A percentile compares a stretch with the other conserved stretches of the same genome.
Conservation (phyloP, 2,888 invertebrate genomes). For the Stomorhina lunata region DNA sequence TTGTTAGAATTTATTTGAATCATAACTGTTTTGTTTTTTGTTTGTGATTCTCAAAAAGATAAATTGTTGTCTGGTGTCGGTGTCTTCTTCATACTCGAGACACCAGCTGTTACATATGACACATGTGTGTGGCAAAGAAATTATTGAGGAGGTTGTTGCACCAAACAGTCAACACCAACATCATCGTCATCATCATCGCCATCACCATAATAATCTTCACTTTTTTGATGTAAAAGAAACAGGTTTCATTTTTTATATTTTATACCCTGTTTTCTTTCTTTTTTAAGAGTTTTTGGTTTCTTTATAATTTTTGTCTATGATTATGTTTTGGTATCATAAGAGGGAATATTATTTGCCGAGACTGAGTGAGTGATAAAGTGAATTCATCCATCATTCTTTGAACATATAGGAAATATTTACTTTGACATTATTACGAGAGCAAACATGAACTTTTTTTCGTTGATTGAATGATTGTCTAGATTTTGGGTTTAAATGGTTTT, state of each 20-base stretch:
- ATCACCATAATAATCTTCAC: background rate
- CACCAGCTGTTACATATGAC: slow-evolving; percentile 19
- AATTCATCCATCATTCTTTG: slow-evolving; percentile 8
- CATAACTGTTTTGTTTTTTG: slow-evolving; percentile 25
- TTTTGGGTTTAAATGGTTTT: background rate
- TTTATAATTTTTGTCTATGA: background rate
- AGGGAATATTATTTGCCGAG: background rate
- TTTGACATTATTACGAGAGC: slow-evolving; percentile 17
- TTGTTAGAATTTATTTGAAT: slow-evolving; percentile 43
- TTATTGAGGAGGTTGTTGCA: slow-evolving; percentile 34
- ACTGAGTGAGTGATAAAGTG: background rate
- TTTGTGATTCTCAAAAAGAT: background rate
- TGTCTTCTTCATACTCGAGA: background rate
- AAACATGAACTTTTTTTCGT: background rate
- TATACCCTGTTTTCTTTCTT: background rate
- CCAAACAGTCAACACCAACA: too few relatives aligned
- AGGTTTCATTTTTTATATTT: slow-evolving; percentile 33
- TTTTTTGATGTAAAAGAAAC: slow-evolving; percentile 34
- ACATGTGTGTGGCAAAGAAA: background rate
- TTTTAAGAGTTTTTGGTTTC: background rate
- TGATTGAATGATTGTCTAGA: background rate
- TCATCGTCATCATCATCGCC: too few relatives aligned
- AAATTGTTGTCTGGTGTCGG: background rate
- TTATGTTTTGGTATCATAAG: too few relatives aligned
- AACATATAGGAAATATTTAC: slow-evolving; percentile 19